Evolutionary conservation across 2,888 invertebrate species (phyloP).

Genomic region (Entomobrya multifasciata): DNA sequence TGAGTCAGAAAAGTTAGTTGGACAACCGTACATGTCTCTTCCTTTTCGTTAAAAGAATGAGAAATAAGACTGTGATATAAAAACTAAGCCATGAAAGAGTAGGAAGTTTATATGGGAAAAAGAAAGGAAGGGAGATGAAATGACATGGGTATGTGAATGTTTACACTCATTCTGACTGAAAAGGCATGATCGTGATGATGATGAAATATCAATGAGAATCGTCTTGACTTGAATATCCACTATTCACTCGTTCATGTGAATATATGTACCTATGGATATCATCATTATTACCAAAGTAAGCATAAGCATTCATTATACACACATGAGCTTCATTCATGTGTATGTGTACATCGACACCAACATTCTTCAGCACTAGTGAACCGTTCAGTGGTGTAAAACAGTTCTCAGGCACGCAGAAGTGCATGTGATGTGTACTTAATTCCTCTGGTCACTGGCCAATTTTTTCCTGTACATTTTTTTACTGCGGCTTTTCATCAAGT

Average conservation of each 20-base stretch:
- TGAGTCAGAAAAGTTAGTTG: constrained; percentile 48
- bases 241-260: too few species aligned
- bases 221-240: constrained; percentile 23
- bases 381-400: background rate
- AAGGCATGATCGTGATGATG: constrained; percentile 4
- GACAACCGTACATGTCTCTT: background rate
- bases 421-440: background rate
- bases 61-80: too few species aligned
- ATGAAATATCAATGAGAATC: constrained; percentile 45
- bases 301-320: background rate
- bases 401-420: constrained; percentile 17
- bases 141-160: constrained; percentile 60
- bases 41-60: too few species aligned
- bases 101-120: constrained; percentile 33
- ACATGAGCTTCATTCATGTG: constrained; percentile 17
- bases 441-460: constrained; percentile 5
- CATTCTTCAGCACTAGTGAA: background rate
- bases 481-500: constrained; percentile 4
- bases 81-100: constrained; percentile 4
- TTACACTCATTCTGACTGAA: constrained; percentile 46
- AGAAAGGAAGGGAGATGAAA: background rate
- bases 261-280: too few species aligned
- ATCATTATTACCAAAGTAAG: background rate
- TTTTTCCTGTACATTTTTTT: background rate
- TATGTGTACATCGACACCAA: background rate